Evolutionary conservation across 2,888 invertebrate species (phyloP), one percentile per base, ranked within the genome.

Genomic region (Melipona bicolor): DNA sequence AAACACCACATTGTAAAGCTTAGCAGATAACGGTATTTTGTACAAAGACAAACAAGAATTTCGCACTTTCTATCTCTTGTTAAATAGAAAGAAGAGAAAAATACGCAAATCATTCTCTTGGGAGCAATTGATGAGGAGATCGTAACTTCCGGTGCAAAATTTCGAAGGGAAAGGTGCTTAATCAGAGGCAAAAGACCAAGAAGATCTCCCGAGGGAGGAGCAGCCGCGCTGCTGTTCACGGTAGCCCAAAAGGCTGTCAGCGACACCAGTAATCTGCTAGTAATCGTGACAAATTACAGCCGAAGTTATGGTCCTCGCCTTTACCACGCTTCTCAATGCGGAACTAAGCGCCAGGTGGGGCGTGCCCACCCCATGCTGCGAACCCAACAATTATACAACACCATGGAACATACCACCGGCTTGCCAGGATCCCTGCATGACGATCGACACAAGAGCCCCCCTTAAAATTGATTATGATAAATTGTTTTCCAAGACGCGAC

Each of bases 201-300:
- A 81, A 54, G 83, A 83, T 74, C 67, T 59, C 43, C 49, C 59
- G 74, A 73, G 85, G 81, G 85, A 81, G 83, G 77, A 78, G 69
- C 83, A 77, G 78, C 72, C 64, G 68, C 13, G 59, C 24, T 43
- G 65, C 62, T 75, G 71, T 81, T 81, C 87, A 86, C 90, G 89
- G 92, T 86, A 89, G 90, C 86, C 88, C 6, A 86, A 92, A 93
- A 91, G 86, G 90, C 90, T 93, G 93, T 94, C 94, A 93, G 84
- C 93, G 91, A 92, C 90, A 91, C 91, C 89, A 77, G 92, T 93
- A 94, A 94, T 94, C 94, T 93, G 89, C 83, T 88, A 90, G 89
- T 94, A 94, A 93, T 94, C 94, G 91, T 94, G 94, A 94, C 93
- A 93, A 94, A 94, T 94, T 92, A 91, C 90, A 86, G 87, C 86